Evolutionary conservation across 2,888 invertebrate species (phyloP).

Genomic region (Xylota segnis): DNA sequence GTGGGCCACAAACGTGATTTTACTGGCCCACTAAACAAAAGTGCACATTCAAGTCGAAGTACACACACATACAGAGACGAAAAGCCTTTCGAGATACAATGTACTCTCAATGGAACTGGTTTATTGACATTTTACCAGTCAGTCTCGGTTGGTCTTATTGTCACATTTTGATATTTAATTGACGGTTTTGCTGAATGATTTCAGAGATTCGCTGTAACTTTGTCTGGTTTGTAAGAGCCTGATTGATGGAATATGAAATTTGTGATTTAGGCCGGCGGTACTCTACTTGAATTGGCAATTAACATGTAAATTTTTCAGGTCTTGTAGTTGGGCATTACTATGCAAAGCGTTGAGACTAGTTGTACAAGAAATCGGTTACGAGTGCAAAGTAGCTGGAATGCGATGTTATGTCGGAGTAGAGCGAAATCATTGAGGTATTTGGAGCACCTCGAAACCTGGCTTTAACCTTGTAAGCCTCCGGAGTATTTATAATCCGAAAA

Average conservation of each 20-base stretch:
- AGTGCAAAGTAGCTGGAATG: no score
- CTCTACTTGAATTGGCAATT: constrained; percentile 2
- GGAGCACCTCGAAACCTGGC: no score
- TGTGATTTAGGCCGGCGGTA: constrained; percentile 31
- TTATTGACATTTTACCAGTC: constrained; percentile 55
- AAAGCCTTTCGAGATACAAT: constrained; percentile 16
- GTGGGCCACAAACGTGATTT: constrained; percentile 52
- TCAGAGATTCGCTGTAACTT: constrained; percentile 7
- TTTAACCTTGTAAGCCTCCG: no score
- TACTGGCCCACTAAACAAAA: constrained; percentile 63
- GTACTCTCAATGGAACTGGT: constrained; percentile 46
- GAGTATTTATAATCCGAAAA: no score
- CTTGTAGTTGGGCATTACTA: not conserved
- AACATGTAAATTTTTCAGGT: constrained; percentile 6
- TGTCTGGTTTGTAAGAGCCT: not conserved
- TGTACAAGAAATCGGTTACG: no score
- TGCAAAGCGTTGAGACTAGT: no score
- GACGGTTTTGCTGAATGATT: constrained; percentile 48
- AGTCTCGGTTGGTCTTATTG: constrained; percentile 31
- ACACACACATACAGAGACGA: no score
- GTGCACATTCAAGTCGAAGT: constrained; percentile 5
- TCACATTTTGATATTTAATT: constrained; percentile 61
- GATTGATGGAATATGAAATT: constrained; percentile 49
- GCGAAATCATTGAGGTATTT: no score
- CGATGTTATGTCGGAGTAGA: no score